Evolutionary conservation across 2,113 vertebrate genomes (phyloP), one percentile per base, ranked within the genome.

Genomic region (Sarotherodon lohbergeri): DNA sequence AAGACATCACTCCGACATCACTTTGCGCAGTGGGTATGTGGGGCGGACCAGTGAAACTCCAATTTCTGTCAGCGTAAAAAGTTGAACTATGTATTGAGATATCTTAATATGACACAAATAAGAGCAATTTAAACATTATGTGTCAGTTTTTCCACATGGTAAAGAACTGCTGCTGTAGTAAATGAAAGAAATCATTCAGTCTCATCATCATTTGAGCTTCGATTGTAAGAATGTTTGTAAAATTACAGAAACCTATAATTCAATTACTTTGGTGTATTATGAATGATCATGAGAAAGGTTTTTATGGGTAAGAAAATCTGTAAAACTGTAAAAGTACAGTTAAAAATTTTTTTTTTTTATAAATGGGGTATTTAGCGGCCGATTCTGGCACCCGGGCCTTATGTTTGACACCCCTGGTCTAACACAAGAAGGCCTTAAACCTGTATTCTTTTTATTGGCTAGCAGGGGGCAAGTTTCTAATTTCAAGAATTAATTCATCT

Each of bases 1-100:
- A 52, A 52, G 50, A 52, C 8, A 0, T 52, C 50, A 52, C 50
- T 66, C 12, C 0, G 19, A 66, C 0, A 1, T 66, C 61, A 66
- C 17, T 66, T 66, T 36, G 61, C 3, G 10, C 61, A n/a, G 61
- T 66, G 32, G 32, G 61, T 36, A 1, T 66, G 61, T 39, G 61
- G 32, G 61, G 34, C 1, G 36, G 10, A 66, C 61, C 61, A n/a
- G 61, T 13, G 17, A 66, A 66, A n/a, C 32, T 66, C 34, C 61
- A 66, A 19, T 66, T 66, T 66, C 19, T 39, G 4, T 66, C 32
- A 39, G 19, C 12, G 61, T 66, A 66, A 66, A 66, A 66, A 3
- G 2, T n/a, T 66, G 17, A 12, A 39, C 17, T 66, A 66, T 39
- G 61, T 39, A 66, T 66, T 66, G 61, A 39, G 32, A 66, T 66